Conservation (phyloP, 2,888 invertebrate genomes). For the Galeruca laticollis region DNA sequence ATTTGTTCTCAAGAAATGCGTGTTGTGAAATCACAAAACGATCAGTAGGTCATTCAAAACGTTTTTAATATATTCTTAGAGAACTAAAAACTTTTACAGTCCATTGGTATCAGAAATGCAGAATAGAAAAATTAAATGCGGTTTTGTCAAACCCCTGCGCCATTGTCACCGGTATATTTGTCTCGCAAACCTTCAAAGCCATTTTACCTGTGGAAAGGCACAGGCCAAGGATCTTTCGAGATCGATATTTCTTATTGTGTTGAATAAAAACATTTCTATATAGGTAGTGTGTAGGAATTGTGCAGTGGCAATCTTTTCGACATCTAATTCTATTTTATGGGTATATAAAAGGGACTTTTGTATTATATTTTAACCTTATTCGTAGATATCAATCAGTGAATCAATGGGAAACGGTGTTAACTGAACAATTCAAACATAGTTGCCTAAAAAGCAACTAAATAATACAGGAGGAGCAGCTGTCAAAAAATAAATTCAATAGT, state of each 20-base stretch:
- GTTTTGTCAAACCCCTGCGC: conserved; percentile 61
- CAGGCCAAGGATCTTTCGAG: conserved; percentile 26
- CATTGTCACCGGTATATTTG: conserved; percentile 53
- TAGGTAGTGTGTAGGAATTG: conserved; percentile 27
- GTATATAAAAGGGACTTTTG: background rate
- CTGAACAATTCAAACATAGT: background rate
- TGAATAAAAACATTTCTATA: conserved; percentile 43
- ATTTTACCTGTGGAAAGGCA: conserved; percentile 47
- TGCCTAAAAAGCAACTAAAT: background rate
- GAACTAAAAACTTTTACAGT: conserved; percentile 56
- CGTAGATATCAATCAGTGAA: background rate
- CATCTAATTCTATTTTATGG: conserved; percentile 18
- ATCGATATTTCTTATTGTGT: conserved; percentile 38
- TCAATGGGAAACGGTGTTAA: background rate
- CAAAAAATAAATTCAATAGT: background rate
- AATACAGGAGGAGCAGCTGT: conserved; percentile 1
- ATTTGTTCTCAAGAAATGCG: conserved; percentile 50
- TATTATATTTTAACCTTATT: conserved; percentile 9
- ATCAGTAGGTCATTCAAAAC: conserved; percentile 40
- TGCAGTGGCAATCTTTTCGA: conserved; percentile 16
- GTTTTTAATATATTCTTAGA: conserved; percentile 55
- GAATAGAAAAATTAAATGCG: conserved; percentile 60
- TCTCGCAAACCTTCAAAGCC: conserved; percentile 44
- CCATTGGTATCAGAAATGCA: conserved; percentile 56
- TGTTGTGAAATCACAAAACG: conserved; percentile 40